Evolutionary conservation across 2,888 invertebrate genomes (phyloP).

Genomic region (Drosophila algonquin): DNA sequence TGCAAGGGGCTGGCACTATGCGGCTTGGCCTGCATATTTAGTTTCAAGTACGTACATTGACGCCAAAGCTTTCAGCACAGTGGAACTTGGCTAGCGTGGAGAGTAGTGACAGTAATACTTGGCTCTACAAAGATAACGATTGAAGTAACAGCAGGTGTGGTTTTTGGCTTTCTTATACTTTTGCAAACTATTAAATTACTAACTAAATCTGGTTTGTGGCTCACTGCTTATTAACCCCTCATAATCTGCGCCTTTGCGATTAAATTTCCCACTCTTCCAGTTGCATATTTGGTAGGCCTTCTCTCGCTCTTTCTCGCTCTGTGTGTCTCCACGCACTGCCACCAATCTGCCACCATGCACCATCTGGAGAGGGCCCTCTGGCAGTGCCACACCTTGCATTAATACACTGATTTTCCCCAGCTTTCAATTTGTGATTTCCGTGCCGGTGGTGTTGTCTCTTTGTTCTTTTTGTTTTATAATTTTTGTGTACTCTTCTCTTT

Average conservation of each 20-base stretch:
- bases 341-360: too few species aligned
- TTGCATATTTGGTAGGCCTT: too few species aligned
- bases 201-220: background rate
- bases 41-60: conserved; percentile 79
- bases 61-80: conserved; percentile 42
- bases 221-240: conserved; percentile 22
- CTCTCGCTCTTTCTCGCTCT: too few species aligned
- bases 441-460: background rate
- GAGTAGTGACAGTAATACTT: background rate
- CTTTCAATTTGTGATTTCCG: background rate
- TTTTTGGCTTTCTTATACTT: conserved; percentile 12
- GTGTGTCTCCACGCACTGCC: too few species aligned
- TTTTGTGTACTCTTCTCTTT: conserved; percentile 64
- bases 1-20: conserved; percentile 11
- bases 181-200: background rate
- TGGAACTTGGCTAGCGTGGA: background rate
- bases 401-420: background rate
- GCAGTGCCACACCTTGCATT: background rate
- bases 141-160: conserved; percentile 1
- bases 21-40: conserved; percentile 69
- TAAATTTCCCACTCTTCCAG: background rate
- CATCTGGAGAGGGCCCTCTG: background rate
- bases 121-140: too few species aligned
- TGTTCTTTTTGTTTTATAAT: conserved; percentile 47
- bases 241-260: background rate